Evolutionary conservation across 2,797 vertebrate genomes (phyloP).

Genomic region (Rhinichthys osculus): DNA sequence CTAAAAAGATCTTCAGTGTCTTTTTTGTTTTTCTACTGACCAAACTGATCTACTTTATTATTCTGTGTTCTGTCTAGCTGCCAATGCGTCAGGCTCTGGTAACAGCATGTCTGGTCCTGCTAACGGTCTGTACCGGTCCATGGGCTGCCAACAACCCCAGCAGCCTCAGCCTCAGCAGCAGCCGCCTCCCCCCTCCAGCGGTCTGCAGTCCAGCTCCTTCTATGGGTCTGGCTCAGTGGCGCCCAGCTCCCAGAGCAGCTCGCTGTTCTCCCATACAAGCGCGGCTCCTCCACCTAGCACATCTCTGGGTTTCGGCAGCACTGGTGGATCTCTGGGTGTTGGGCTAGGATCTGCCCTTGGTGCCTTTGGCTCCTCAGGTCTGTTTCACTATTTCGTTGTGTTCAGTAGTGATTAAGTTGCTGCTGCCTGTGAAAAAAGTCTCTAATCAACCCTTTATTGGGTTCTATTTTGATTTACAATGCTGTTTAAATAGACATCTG

Average conservation of each 20-base stretch:
- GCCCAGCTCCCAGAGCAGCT: conserved; percentile 95
- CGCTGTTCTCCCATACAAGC: conserved; percentile 95
- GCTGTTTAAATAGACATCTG: not conserved
- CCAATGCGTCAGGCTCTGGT: conserved; percentile 89
- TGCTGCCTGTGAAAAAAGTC: not conserved
- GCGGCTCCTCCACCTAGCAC: conserved; percentile 88
- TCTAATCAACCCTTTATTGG: not conserved
- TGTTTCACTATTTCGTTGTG: conserved; percentile 62
- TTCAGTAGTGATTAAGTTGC: not conserved
- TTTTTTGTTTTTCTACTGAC: not conserved
- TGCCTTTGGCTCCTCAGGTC: conserved; percentile 95
- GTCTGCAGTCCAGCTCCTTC: conserved; percentile 93
- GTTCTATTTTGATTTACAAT: not conserved
- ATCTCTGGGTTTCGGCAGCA: conserved; percentile 93
- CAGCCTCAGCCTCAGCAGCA: conserved; percentile 75
- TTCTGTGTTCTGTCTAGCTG: conserved; percentile 72
- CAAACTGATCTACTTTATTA: not conserved
- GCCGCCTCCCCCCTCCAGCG: conserved; percentile 84
- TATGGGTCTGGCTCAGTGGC: conserved; percentile 92
- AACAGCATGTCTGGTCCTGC: conserved; percentile 91
- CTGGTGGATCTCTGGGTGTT: conserved; percentile 88
- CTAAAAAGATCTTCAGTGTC: no score
- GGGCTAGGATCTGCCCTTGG: conserved; percentile 95
- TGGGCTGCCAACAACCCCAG: conserved; percentile 89
- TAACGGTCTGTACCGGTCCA: conserved; percentile 92